Percentiles rank a stretch among this genome's conserved stretches.
phyloP scores from a whole-genome alignment of 2,113 vertebrate genomes.

The Vulpes ferrilata region DNA sequence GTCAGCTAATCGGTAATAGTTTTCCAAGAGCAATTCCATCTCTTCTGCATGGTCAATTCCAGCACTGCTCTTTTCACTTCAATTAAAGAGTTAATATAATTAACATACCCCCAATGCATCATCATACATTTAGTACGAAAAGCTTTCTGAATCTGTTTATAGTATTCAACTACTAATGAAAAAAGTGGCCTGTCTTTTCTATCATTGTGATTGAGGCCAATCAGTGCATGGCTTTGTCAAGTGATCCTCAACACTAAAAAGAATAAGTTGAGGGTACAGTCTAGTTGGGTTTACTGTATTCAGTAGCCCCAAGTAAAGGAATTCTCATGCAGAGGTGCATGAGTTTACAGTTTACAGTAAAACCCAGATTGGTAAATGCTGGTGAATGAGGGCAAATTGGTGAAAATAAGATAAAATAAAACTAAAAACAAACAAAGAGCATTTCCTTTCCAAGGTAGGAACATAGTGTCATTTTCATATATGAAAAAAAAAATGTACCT shows the following conservation, averaged over 20 bases:
- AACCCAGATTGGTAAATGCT: background rate
- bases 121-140: background rate
- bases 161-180: background rate
- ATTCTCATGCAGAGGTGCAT: background rate
- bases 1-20: conserved; percentile 96
- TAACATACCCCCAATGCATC: background rate
- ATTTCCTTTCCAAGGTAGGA: background rate
- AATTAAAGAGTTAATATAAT: background rate
- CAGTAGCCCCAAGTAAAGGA: background rate
- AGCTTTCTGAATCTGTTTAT: background rate
- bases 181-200: background rate
- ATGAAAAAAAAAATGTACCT: background rate
- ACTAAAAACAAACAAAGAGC: background rate
- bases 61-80: conserved; percentile 93
- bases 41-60: conserved; percentile 98
- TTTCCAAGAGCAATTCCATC: conserved; percentile 97
- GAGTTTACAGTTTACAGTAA: background rate
- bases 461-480: background rate
- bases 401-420: background rate
- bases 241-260: background rate
- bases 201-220: background rate
- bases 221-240: background rate
- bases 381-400: background rate
- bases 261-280: background rate
- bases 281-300: background rate